Conservation (phyloP, 1,140 invertebrate genomes). For the Brachionus rotundiformis region DNA sequence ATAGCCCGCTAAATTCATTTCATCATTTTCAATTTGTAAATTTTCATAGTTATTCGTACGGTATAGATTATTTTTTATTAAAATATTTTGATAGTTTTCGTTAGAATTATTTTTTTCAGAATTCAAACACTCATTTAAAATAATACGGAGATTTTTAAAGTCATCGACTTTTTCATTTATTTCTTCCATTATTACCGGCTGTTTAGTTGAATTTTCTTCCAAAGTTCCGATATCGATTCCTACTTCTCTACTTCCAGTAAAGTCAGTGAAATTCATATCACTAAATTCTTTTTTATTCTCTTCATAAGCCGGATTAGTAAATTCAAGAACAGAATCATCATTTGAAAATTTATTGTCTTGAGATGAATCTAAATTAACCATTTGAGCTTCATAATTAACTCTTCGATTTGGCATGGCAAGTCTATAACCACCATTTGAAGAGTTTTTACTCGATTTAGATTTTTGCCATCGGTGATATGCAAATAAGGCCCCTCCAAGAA, state of each 20-base stretch:
- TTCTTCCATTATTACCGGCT: not conserved
- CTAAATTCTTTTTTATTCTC: not conserved
- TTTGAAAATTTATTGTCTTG: not conserved
- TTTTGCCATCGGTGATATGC: slow-evolving; percentile 19
- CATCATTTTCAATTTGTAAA: slow-evolving; percentile 17
- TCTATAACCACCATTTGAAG: not conserved
- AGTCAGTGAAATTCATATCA: slow-evolving; percentile 32
- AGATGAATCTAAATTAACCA: not conserved
- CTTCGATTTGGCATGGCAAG: slow-evolving; percentile 10
- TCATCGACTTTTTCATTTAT: not conserved
- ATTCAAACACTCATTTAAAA: not conserved
- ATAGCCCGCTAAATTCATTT: slow-evolving; percentile 19
- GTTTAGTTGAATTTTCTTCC: not conserved
- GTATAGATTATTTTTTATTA: not conserved
- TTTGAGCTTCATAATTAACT: slow-evolving; percentile 1
- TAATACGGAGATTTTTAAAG: not conserved
- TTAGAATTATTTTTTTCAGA: not conserved
- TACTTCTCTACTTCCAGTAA: slow-evolving; percentile 43
- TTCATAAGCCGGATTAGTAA: slow-evolving; percentile 29
- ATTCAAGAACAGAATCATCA: slow-evolving; percentile 7
- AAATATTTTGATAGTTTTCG: not conserved
- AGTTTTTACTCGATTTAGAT: not conserved
- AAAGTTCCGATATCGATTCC: slow-evolving; percentile 24
- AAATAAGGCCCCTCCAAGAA: slow-evolving; percentile 7
- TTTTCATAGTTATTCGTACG: not conserved